Base-by-base conservation (phyloP, 2,888 invertebrate species). In the Aspidiotus destructor region DNA sequence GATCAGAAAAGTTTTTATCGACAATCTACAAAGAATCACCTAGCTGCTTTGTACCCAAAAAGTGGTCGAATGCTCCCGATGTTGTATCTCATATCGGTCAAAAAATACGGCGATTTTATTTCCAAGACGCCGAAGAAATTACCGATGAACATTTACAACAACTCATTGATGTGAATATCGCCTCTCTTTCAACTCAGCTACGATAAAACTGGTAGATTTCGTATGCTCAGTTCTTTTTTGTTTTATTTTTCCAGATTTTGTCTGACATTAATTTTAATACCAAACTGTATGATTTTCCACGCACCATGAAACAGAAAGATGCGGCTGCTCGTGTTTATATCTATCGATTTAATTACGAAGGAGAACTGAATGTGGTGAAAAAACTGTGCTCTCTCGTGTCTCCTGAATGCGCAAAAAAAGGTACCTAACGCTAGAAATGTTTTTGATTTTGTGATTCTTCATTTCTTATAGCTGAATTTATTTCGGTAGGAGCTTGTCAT, bases 241-340 rank as follows among this genome's bases (percentile, higher is more conserved):
- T 13, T 48, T 44, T 44, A 10, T 57, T 70, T 73, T 75, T 78
- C 55, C 75, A 89, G 88, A 79, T 87, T 72, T 86, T 86, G 72
- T 84, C 86, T 0, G 88, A 89, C 75, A 84, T 84, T 0, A 87
- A 86, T 82, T 88, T 88, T 73, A 78, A 82, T n/a, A 82, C 81
- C 67, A 40, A 55, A 10, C 81, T 83, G 1, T 79, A 86, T 71
- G 84, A 85, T 73, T 82, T 86, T 1, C 77, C 86, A 0, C 81
- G 55, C 2, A 8, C 65, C 15, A 7, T 65, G 13, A 53, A 68
- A 17, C 9, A 52, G 60, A 67, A 62, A 40, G n/a, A 28, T 48
- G 10, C 41, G 5, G 11, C 8, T 44, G 44, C 17, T 6, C 70
- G 62, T 15, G 70, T 71, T 57, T 72, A 69, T 54, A 63, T 68